Evolutionary conservation across 2,888 invertebrate species (phyloP).

Genomic region (Drosophila lacicola): DNA sequence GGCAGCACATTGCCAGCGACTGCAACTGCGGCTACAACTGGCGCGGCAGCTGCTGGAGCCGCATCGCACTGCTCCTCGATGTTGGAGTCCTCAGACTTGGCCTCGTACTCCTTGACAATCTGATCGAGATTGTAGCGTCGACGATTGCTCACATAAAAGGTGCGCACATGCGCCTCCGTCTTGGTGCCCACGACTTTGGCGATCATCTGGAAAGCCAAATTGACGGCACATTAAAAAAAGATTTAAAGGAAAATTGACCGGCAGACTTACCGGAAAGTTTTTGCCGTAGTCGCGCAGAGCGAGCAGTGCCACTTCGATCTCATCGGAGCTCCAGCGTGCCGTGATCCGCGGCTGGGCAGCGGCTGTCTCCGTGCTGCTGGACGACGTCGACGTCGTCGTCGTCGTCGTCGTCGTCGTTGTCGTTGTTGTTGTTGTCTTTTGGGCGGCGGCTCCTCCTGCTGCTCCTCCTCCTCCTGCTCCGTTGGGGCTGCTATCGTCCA

Average conservation of each 20-base stretch:
- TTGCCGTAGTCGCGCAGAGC: conserved; percentile 93
- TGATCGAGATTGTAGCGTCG: conserved; percentile 95
- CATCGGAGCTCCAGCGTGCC: conserved; percentile 96
- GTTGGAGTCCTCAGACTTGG: conserved; percentile 76
- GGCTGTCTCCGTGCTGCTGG: conserved; percentile 85
- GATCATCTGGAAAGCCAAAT: conserved; percentile 88
- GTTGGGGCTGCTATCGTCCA: conserved; percentile 42
- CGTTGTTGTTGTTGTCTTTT: no score
- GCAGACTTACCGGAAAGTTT: conserved; percentile 93
- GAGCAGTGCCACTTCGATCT: conserved; percentile 95
- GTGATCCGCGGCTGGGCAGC: conserved; percentile 91
- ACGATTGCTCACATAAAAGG: conserved; percentile 96
- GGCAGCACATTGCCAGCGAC: background rate
- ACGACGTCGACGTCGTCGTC: conserved; percentile 82
- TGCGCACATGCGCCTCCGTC: conserved; percentile 95
- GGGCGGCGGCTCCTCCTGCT: no score
- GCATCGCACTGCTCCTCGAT: conserved; percentile 44
- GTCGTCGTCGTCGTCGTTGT: conserved; percentile 82
- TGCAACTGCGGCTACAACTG: conserved; percentile 12
- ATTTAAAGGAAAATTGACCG: no score
- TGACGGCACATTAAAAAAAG: no score
- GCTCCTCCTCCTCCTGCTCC: no score
- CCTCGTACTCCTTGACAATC: conserved; percentile 93
- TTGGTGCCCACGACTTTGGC: conserved; percentile 98
- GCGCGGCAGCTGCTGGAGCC: conserved; percentile 1